A percentile compares a stretch with the other conserved stretches of the same genome.
Evolutionary conservation across 1,140 invertebrate species (phyloP).

Genomic region (Asobara japonica): DNA sequence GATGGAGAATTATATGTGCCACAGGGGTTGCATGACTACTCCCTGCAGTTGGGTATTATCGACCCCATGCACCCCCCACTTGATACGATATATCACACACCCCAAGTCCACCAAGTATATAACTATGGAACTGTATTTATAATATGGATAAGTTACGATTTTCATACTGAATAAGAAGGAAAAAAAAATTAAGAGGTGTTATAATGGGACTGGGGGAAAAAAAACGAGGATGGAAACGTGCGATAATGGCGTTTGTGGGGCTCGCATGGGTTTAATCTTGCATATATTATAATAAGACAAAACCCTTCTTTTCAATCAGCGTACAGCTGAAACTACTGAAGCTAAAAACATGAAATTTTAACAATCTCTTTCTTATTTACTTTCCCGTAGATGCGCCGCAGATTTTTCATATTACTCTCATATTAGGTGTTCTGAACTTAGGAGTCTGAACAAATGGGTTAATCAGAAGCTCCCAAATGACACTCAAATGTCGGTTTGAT

Average conservation of each 20-base stretch:
- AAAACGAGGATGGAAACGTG: conserved; percentile 7
- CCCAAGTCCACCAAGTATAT: not conserved
- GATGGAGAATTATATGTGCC: not conserved
- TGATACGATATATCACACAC: not conserved
- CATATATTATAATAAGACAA: too few relatives aligned
- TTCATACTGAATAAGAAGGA: not conserved
- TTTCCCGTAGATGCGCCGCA: too few relatives aligned
- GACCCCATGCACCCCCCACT: not conserved
- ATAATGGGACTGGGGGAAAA: not conserved
- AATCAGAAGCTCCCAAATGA: too few relatives aligned
- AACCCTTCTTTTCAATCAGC: too few relatives aligned
- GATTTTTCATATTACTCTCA: too few relatives aligned
- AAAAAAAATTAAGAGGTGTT: not conserved
- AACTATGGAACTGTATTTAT: conserved; percentile 1
- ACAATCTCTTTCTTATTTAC: too few relatives aligned
- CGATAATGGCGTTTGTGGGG: conserved; percentile 14
- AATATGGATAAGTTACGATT: conserved; percentile 10
- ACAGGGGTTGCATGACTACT: not conserved
- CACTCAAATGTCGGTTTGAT: too few relatives aligned
- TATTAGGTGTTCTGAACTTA: too few relatives aligned
- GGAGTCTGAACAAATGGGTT: too few relatives aligned
- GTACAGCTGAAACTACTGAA: too few relatives aligned
- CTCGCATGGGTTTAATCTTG: too few relatives aligned
- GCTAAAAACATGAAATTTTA: too few relatives aligned
- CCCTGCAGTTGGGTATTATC: not conserved